Percentiles rank a stretch among this genome's conserved stretches.
Evolutionary conservation across 1,140 invertebrate genomes (phyloP).

Genomic region (Episyrphus balteatus): DNA sequence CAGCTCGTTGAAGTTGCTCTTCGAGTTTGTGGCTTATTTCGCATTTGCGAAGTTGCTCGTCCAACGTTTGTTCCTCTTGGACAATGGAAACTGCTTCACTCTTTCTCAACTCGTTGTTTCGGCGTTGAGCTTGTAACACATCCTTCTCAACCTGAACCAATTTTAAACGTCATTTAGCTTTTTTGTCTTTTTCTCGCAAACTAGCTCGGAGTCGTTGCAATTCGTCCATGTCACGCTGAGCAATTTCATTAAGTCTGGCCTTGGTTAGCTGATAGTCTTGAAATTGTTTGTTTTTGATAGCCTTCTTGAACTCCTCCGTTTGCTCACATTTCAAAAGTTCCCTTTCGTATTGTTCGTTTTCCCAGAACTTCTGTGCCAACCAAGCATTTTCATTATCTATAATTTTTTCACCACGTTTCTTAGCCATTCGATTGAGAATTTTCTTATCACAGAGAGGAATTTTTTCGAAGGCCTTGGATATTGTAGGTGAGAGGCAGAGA

Average conservation of each 20-base stretch:
- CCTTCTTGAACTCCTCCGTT: constrained; percentile 29
- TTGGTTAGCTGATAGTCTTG: constrained; percentile 30
- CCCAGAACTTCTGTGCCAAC: constrained; percentile 33
- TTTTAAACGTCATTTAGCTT: constrained; percentile 18
- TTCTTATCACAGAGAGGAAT: constrained; percentile 31
- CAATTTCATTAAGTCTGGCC: constrained; percentile 22
- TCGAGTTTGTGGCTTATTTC: constrained; percentile 25
- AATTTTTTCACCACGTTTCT: constrained; percentile 24
- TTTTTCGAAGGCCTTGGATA: constrained; percentile 22
- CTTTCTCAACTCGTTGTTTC: constrained; percentile 24
- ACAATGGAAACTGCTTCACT: constrained; percentile 23
- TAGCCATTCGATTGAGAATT: constrained; percentile 34
- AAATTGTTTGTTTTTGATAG: constrained; percentile 30
- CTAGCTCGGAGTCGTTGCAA: constrained; percentile 19
- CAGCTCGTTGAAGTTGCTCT: constrained; percentile 24
- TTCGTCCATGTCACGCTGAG: constrained; percentile 23
- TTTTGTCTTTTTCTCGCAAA: constrained; percentile 23
- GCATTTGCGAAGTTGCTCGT: constrained; percentile 21
- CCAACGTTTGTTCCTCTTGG: constrained; percentile 29
- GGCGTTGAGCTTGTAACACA: constrained; percentile 17
- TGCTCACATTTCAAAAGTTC: constrained; percentile 29
- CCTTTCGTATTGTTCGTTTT: constrained; percentile 30
- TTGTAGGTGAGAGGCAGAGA: constrained; percentile 24
- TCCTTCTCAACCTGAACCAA: constrained; percentile 22
- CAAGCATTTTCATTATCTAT: constrained; percentile 31